Evolutionary conservation across 37 sponge, comb jelly and placozoan species (phyloP).

Genomic region (Lycopodina hypogea): DNA sequence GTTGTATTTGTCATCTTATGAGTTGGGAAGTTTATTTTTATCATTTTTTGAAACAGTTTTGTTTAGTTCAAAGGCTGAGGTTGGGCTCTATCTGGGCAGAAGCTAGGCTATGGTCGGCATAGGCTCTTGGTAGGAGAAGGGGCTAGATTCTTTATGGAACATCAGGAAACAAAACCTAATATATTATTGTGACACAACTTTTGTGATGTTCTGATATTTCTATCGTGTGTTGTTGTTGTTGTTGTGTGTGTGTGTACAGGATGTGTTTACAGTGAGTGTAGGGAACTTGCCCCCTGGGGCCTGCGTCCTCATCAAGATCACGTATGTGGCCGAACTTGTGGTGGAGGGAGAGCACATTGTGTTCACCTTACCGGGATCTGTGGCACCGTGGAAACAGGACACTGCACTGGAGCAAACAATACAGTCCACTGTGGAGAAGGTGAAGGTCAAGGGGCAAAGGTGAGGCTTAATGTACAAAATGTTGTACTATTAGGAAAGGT

Average conservation of each 20-base stretch:
- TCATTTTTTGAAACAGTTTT: too few relatives aligned
- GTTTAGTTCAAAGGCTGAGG: too few relatives aligned
- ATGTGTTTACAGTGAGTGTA: constrained; percentile 97
- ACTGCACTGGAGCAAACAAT: constrained; percentile 81
- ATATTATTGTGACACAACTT: too few relatives aligned
- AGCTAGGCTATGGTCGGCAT: too few relatives aligned
- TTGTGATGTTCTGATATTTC: too few relatives aligned
- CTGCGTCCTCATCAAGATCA: constrained; percentile 96
- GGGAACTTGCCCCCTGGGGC: constrained; percentile 97
- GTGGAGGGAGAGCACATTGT: constrained; percentile 90
- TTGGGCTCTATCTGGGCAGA: too few relatives aligned
- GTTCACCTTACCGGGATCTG: constrained; percentile 86
- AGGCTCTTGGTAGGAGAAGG: too few relatives aligned
- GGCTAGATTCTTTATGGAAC: too few relatives aligned
- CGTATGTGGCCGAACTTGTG: constrained; percentile 93
- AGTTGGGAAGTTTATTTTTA: too few relatives aligned
- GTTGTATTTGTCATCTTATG: too few relatives aligned
- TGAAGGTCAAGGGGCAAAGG: constrained; percentile 81
- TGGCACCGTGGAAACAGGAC: constrained; percentile 91
- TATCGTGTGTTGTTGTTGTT: too few relatives aligned
- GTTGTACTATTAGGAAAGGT: not conserved
- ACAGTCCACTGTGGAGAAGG: constrained; percentile 82
- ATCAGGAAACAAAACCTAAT: too few relatives aligned
- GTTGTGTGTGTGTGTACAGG: constrained; percentile 42
- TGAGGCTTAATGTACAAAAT: constrained; percentile 6